Evolutionary conservation across 2,888 invertebrate genomes (phyloP), one percentile per base, ranked within the genome.

Genomic region (Synergus laeviventris): DNA sequence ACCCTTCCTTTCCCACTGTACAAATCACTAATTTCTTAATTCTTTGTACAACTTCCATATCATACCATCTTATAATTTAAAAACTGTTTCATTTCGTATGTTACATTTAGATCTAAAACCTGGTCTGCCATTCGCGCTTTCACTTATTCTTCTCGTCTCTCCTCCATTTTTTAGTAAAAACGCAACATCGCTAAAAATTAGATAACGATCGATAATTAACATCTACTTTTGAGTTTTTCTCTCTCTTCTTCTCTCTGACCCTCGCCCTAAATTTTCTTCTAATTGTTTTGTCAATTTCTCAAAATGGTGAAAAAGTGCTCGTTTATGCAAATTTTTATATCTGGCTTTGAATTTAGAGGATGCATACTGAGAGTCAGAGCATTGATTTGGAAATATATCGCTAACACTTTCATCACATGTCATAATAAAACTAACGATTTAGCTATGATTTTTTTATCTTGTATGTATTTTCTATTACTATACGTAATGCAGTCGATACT

Each of bases 361-460:
- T 64, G 66, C 76, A 75, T 64, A 61, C 76, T 75, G 74, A 74
- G 75, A 78, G 78, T 74, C 76, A 62, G 78, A 73, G 76, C 66
- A 73, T 76, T 81, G 82, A 85, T 84, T 87, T 87, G 87, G 87
- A 89, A 88, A 88, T 86, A 87, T 86, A 86, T 86, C 84, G 76
- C 79, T 76, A 78, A 78, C 84, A 85, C 87, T 82, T 83, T 82
- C 80, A 83, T 86, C 84, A 83, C 87, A 84, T 79, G 62, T 85
- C 82, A 80, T 83, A 83, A 84, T 87, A 88, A 87, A 83, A 87
- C 87, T 87, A 88, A 87, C 81, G 81, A 83, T 86, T 86, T 87
- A 86, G 81, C 86, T 87, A 86, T 85, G 84, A 81, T 81, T 84
- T 81, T 78, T 73, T 80, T 77, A 62, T 18, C 73, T 8, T 39